phyloP scores from a whole-genome alignment of 2,797 vertebrate species.

The Coreius guichenoti region DNA sequence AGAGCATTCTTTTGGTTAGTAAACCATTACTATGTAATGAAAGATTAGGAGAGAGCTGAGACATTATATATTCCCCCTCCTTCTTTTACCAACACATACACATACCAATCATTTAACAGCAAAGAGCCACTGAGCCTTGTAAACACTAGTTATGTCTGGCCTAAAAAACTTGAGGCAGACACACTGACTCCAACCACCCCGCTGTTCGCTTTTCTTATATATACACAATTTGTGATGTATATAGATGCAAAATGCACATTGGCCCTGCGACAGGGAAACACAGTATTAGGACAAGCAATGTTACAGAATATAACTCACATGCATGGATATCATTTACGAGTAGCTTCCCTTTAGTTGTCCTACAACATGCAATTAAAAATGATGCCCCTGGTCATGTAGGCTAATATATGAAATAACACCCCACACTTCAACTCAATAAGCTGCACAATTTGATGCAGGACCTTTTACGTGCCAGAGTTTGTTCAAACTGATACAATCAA shows the following conservation, averaged over 20 bases:
- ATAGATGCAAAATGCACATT: background rate
- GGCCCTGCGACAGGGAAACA: background rate
- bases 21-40: conserved; percentile 78
- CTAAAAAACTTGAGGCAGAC: conserved; percentile 83
- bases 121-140: conserved; percentile 80
- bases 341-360: background rate
- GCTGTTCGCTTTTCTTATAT: conserved; percentile 63
- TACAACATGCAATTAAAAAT: background rate
- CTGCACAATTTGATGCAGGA: background rate
- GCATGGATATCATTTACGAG: background rate
- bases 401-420: background rate
- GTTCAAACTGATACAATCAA: background rate
- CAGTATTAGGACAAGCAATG: background rate
- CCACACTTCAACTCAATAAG: background rate
- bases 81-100: conserved; percentile 64
- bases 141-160: conserved; percentile 83
- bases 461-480: background rate
- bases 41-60: conserved; percentile 46
- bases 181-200: conserved; percentile 76
- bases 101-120: conserved; percentile 79
- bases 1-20: conserved; percentile 77
- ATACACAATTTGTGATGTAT: background rate
- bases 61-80: conserved; percentile 65
- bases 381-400: background rate
- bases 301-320: background rate